These are phyloP conservation scores for Nanger granti DNA, from an alignment of 2,113 vertebrate species.

Conservation along the genomic window DNA sequence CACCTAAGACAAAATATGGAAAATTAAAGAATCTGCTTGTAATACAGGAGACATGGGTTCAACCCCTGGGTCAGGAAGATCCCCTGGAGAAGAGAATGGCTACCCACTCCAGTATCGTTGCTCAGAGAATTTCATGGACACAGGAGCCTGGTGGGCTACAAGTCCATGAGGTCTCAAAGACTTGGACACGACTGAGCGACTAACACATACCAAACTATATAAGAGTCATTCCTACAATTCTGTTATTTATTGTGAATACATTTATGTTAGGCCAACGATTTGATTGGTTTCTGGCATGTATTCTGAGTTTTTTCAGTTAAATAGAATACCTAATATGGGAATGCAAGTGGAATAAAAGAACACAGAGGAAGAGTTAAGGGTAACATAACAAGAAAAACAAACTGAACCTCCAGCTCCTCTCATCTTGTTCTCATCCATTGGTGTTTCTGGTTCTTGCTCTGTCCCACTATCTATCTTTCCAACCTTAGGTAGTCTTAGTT, in stretches of 20 bases:
- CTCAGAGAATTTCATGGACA: not conserved
- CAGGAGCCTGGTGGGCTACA: not conserved
- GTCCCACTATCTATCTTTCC: not conserved
- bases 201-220: not conserved
- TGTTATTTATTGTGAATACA: not conserved
- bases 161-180: not conserved
- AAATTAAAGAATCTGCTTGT: not conserved
- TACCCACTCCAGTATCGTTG: not conserved
- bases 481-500: not conserved
- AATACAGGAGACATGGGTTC: not conserved
- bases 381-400: not conserved
- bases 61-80: not conserved
- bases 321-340: not conserved
- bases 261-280: conserved; percentile 27
- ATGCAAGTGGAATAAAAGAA: not conserved
- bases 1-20: not conserved
- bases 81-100: not conserved
- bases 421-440: not conserved
- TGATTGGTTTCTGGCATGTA: not conserved
- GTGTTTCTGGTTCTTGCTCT: not conserved
- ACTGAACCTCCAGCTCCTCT: not conserved
- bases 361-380: not conserved
- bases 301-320: conserved; percentile 20
- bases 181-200: not conserved
- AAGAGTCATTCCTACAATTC: not conserved